These are phyloP conservation scores for Tachina grossa DNA, from an alignment of 2,888 invertebrate genomes.

Conservation along the genomic window DNA sequence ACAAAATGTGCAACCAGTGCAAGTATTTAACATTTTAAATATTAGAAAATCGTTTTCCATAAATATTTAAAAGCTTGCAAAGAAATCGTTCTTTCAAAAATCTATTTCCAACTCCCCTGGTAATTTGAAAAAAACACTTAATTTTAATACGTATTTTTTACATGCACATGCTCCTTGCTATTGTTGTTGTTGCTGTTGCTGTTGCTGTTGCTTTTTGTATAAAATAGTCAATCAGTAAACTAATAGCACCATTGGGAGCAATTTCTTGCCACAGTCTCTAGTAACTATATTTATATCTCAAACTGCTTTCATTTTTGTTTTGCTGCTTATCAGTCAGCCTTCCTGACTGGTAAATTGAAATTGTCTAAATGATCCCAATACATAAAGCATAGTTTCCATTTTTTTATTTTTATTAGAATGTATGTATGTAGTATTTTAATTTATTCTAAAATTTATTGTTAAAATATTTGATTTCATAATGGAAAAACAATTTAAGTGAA, in stretches of 20 bases:
- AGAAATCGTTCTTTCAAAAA: conserved; percentile 9
- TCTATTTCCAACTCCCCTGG: background rate
- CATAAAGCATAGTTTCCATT: too few species aligned
- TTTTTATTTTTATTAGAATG: too few species aligned
- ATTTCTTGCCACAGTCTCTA: conserved; percentile 47
- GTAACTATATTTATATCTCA: conserved; percentile 26
- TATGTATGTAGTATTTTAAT: conserved; percentile 5
- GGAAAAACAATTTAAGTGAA: background rate
- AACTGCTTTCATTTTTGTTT: background rate
- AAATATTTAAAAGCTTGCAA: background rate
- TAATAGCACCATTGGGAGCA: conserved; percentile 64
- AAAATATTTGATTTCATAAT: conserved; percentile 3
- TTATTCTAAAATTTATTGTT: conserved; percentile 50
- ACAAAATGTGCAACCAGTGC: too few species aligned
- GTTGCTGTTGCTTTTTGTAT: conserved; percentile 21
- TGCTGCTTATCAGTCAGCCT: background rate
- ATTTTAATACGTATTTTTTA: background rate
- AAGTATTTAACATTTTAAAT: too few species aligned
- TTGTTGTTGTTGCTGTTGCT: conserved; percentile 22
- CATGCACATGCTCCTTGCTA: background rate
- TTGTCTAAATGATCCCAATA: background rate
- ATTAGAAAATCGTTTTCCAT: background rate
- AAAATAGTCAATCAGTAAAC: conserved; percentile 42
- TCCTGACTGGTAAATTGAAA: background rate
- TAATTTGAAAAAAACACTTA: conserved; percentile 22